Percentiles rank a stretch among this genome's conserved stretches.
These are phyloP conservation scores for Plutella xylostella DNA, from an alignment of 2,888 invertebrate genomes.

Conservation along the genomic window DNA sequence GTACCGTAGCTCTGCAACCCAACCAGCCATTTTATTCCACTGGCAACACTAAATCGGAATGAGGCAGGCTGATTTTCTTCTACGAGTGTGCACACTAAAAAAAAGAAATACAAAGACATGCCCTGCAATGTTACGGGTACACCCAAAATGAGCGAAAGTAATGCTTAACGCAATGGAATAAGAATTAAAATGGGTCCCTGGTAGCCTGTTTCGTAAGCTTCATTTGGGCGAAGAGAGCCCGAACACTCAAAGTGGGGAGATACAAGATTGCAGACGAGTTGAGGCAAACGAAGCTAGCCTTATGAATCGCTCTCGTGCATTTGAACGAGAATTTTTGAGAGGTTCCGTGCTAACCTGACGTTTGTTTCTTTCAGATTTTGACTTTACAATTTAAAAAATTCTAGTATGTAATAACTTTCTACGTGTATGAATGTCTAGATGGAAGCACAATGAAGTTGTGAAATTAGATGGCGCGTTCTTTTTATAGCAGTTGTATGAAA, in stretches of 20 bases:
- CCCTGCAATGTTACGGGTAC: conserved; percentile 29
- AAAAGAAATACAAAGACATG: conserved; percentile 54
- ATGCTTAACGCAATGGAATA: conserved; percentile 27
- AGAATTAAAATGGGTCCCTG: conserved; percentile 30
- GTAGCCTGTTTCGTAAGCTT: conserved; percentile 48
- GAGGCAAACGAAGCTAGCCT: conserved; percentile 57
- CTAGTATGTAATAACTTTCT: too few species aligned
- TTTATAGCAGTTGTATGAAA: too few species aligned
- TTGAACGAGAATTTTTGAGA: conserved; percentile 40
- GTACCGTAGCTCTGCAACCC: conserved; percentile 35
- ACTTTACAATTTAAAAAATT: too few species aligned
- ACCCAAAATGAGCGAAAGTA: conserved; percentile 25
- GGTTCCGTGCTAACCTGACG: conserved; percentile 22
- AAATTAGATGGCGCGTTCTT: too few species aligned
- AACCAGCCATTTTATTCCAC: conserved; percentile 7
- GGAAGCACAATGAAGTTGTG: too few species aligned
- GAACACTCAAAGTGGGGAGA: conserved; percentile 61
- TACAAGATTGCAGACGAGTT: conserved; percentile 61
- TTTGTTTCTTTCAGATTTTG: too few species aligned
- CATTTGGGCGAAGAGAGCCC: conserved; percentile 61
- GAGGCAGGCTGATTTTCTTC: conserved; percentile 7
- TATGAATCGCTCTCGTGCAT: conserved; percentile 53
- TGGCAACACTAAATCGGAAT: conserved; percentile 12
- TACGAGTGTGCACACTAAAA: conserved; percentile 20
- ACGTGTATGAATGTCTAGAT: too few species aligned